Evolutionary conservation across 2,113 vertebrate genomes (phyloP), one percentile per base, ranked within the genome.

Genomic region (Zeus faber): DNA sequence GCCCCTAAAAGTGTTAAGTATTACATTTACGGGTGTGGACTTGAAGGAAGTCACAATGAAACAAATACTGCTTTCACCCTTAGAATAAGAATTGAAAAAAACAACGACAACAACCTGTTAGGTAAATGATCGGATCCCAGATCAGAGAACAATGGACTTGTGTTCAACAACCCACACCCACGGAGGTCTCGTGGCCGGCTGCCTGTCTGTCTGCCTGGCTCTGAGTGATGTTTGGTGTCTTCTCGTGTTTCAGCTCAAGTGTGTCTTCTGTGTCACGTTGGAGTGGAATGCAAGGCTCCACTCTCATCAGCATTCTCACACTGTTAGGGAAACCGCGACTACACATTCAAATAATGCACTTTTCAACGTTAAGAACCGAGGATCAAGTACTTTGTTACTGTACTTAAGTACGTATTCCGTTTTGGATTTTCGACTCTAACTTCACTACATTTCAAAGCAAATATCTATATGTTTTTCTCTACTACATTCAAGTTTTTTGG

Each of bases 241-340:
- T 46, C 54, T 64, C 13, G 5, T 31, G 49, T 74, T 68, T 58
- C 58, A 45, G 50, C 58, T 51, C 74, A 74, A 31, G 59, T 70
- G 57, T 6, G 27, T n/a, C n/a, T 50, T 5, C 26, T 39, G 27
- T 37, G 20, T 53, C 51, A 44, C 53, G 64, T 74, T 45, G 21
- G 40, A 65, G 51, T 41, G 55, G 40, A 69, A 56, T 10, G 20
- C 22, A 44, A 47, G 26, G 18, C 53, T 54, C 16, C 29, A 11
- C 23, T 41, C 20, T 51, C 17, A 5, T 25, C 27, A 24, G 20
- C 1, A 11, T 51, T 58, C 16, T 17, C 48, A 26, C 53, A 31
- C 8, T 18, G 3, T 21, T 33, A 26, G 24, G 23, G 14, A 22
- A 61, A 67, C 60, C 3, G 22, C 25, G 40, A 11, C 20, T 29